Percentiles rank a stretch among this genome's conserved stretches.
These are phyloP conservation scores for Homarus americanus DNA, from an alignment of 1,140 invertebrate genomes.

Conservation along the genomic window DNA sequence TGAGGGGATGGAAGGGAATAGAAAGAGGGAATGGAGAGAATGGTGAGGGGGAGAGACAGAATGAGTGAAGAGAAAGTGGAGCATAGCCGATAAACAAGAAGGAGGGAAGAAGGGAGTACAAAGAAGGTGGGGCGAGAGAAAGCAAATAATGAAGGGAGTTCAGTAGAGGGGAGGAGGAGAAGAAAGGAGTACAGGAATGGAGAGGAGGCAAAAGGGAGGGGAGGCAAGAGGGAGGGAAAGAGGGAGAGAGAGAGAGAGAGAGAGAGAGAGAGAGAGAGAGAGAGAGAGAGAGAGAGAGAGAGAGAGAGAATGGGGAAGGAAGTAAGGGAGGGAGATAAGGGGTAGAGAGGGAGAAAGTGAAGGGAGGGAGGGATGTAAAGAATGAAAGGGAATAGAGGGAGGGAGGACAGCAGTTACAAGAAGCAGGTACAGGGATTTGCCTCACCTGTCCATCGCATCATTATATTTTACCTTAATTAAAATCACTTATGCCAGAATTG, in stretches of 20 bases:
- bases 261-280: conserved; percentile 19
- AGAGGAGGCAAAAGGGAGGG: too few relatives aligned
- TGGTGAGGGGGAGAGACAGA: neutral
- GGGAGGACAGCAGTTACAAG: too few relatives aligned
- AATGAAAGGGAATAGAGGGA: too few relatives aligned
- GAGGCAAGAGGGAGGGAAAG: neutral
- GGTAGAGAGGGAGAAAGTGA: neutral
- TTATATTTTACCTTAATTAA: too few relatives aligned
- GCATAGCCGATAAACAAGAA: too few relatives aligned
- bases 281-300: conserved; percentile 18
- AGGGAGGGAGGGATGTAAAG: neutral
- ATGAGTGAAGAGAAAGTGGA: neutral
- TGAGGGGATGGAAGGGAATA: neutral
- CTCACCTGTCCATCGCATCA: too few relatives aligned
- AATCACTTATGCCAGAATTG: too few relatives aligned
- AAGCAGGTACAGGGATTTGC: too few relatives aligned
- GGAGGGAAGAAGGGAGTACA: neutral
- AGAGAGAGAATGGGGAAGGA: neutral
- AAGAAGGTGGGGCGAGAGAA: neutral
- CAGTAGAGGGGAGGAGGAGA: neutral
- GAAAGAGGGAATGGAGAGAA: too few relatives aligned
- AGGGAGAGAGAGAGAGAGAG: conserved; percentile 7
- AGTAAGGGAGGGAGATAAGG: neutral
- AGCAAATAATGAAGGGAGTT: neutral
- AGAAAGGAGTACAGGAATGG: too few relatives aligned